Evolutionary conservation across 2,113 vertebrate species (phyloP).

Genomic region (Nyctereutes procyonoides): DNA sequence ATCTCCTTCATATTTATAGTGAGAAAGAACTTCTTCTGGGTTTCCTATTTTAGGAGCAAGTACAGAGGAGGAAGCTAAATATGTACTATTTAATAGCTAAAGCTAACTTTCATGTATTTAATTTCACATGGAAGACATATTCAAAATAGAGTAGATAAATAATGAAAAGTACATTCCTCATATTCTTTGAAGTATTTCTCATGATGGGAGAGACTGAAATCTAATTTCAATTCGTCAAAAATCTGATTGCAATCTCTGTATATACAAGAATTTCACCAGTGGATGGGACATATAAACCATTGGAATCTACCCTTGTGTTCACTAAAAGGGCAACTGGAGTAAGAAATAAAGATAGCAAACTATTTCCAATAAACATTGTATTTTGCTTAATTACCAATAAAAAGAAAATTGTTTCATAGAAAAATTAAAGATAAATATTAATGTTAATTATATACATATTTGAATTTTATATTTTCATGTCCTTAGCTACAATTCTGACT

Average conservation of each 20-base stretch:
- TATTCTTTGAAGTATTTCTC: not conserved
- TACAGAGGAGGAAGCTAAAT: not conserved
- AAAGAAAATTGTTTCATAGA: not conserved
- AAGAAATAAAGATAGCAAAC: not conserved
- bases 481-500: not conserved
- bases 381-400: not conserved
- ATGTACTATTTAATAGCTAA: not conserved
- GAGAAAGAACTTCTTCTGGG: not conserved
- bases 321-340: not conserved
- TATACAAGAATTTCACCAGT: slow-evolving; percentile 38
- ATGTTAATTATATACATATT: not conserved
- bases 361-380: not conserved
- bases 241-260: not conserved
- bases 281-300: slow-evolving; percentile 6
- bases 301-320: not conserved
- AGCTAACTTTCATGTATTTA: slow-evolving; percentile 3
- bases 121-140: slow-evolving; percentile 36
- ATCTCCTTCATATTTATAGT: not conserved
- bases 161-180: not conserved
- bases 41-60: slow-evolving; percentile 14
- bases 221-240: slow-evolving; percentile 42
- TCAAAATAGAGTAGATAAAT: not conserved
- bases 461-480: slow-evolving; percentile 22
- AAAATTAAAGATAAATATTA: slow-evolving; percentile 29
- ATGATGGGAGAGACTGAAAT: not conserved